These are phyloP conservation scores for western clawed frog (Xenopus tropicalis) DNA, from an alignment of 2,113 vertebrate genomes.

Conservation along the genomic window DNA sequence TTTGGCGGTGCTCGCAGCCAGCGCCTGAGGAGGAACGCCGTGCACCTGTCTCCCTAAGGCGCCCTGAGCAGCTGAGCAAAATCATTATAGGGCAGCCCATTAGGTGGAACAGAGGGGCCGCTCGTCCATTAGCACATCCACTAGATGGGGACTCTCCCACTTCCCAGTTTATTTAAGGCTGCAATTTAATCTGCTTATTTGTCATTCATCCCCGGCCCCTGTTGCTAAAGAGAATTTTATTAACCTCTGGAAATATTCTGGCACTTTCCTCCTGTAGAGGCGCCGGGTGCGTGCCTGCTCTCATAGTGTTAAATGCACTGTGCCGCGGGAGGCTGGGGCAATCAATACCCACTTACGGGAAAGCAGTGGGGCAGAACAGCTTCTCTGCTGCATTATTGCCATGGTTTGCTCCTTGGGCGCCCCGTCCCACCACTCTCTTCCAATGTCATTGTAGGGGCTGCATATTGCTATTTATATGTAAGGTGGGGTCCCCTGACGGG, in stretches of 20 bases:
- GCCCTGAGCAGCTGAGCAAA: conserved; percentile 29
- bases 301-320: conserved; percentile 37
- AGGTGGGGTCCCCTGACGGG: no score
- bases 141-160: not conserved
- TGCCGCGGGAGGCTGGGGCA: not conserved
- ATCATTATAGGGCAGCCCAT: conserved; percentile 36
- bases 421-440: no score
- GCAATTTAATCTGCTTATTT: conserved; percentile 36
- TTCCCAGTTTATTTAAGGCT: conserved; percentile 42
- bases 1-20: conserved; percentile 12
- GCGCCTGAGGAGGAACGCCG: conserved; percentile 2
- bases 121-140: conserved; percentile 37
- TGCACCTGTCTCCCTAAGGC: conserved; percentile 31
- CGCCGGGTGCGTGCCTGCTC: not conserved
- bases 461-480: no score
- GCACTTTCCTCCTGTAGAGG: conserved; percentile 13
- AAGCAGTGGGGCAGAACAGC: not conserved
- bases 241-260: conserved; percentile 8
- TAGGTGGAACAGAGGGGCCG: conserved; percentile 35
- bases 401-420: no score
- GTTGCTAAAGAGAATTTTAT: conserved; percentile 3
- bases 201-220: not conserved
- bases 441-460: no score
- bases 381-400: not conserved
- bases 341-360: not conserved